phyloP scores from a whole-genome alignment of 1,140 invertebrate genomes.

The Drosophila rufa region DNA sequence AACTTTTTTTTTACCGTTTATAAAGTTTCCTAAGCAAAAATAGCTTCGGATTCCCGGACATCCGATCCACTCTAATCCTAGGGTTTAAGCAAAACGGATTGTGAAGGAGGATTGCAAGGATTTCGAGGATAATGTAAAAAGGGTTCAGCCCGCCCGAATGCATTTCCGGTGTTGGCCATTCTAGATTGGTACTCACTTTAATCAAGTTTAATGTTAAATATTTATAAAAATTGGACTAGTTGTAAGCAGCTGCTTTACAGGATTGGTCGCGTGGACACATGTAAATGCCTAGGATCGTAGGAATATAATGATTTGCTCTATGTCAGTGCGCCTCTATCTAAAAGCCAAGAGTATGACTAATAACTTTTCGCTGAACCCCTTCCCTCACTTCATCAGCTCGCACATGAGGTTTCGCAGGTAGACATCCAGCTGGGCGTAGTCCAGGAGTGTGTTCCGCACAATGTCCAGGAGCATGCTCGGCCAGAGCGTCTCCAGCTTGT shows the following conservation, averaged over 20 bases:
- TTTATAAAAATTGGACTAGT: slow-evolving; percentile 82
- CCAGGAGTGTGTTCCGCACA: slow-evolving; percentile 90
- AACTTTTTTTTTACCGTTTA: no score
- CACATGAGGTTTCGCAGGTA: slow-evolving; percentile 89
- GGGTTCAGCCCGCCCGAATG: slow-evolving; percentile 24
- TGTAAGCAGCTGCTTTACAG: slow-evolving; percentile 69
- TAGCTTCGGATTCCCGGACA: not conserved
- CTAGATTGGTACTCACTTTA: slow-evolving; percentile 54
- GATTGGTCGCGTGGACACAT: slow-evolving; percentile 49
- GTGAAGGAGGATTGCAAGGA: not conserved
- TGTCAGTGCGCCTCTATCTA: slow-evolving; percentile 54
- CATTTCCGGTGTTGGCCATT: slow-evolving; percentile 27
- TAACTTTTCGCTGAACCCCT: slow-evolving; percentile 17
- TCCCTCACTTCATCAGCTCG: slow-evolving; percentile 76
- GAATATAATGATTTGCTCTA: slow-evolving; percentile 57
- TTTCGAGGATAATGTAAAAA: not conserved
- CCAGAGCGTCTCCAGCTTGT: slow-evolving; percentile 90
- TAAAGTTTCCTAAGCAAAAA: not conserved
- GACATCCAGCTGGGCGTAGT: slow-evolving; percentile 91
- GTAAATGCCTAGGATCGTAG: slow-evolving; percentile 73
- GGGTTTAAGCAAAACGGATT: not conserved
- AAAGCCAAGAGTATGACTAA: slow-evolving; percentile 61
- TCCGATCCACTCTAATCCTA: not conserved
- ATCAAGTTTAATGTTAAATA: slow-evolving; percentile 78
- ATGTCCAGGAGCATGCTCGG: slow-evolving; percentile 90